Base-by-base conservation (phyloP, 2,797 vertebrate genomes). In the Sphenodon punctatus region DNA sequence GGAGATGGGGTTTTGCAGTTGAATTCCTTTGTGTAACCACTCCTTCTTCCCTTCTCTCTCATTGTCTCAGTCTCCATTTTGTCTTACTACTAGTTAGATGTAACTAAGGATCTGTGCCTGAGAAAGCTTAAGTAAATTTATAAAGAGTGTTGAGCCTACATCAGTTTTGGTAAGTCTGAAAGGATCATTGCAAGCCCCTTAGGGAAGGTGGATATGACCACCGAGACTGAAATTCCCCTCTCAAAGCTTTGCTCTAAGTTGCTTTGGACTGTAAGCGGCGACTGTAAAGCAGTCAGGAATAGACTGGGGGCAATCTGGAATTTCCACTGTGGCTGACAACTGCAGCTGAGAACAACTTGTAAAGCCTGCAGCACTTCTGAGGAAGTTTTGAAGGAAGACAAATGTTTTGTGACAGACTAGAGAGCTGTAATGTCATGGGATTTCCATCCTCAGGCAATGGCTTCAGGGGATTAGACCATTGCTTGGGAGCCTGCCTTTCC, bases 381-480 rank as follows among this genome's bases (percentile, higher is more conserved):
- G 17, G 55, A 51, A 61, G 22, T 59, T 80, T 80, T 56, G 72
- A 41, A 36, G 19, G 39, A 64, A 58, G 55, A 46, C 58, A 74
- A 48, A 8, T 0, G 7, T 64, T 66, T 75, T 0, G 0, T 49
- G 66, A 60, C 48, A 51, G 30, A 15, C 39, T 0, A 36, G 0
- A 48, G 8, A 11, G 39, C 39, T 20, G 10, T 42, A 22, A 34
- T 2, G 0, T 0, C 2, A 19, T 36, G 43, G 41, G 49, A 51
- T 84, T 89, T 72, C 22, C 27, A 12, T 85, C 20, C 34, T 30
- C 55, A 0, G 1, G 23, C 4, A 1, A 41, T 68, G 80, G 30
- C 61, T 1, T 2, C 10, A 34, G 6, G 39, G 16, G 7, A 17
- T 27, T 39, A 65, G 42, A 16, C 8, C n/a, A 1, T 34, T 42